Conservation (phyloP, 2,888 invertebrate species). For the Dolichopus griseipennis region DNA sequence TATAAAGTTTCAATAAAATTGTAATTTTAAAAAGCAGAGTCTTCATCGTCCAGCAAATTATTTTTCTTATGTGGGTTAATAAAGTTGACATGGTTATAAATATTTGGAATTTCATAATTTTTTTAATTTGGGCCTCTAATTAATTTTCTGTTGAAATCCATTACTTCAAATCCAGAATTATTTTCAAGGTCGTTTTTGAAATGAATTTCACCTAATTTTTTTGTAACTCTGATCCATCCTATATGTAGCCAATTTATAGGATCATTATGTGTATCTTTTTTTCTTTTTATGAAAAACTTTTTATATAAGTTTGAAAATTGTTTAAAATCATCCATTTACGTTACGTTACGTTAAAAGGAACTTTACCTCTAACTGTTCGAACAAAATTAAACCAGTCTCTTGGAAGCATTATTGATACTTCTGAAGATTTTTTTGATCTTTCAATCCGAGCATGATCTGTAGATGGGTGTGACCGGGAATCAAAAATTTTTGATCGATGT, state of each 20-base stretch:
- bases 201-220: not conserved
- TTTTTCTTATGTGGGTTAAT: not conserved
- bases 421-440: not conserved
- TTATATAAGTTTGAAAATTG: not conserved
- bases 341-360: not conserved
- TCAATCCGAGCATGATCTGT: not conserved
- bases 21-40: too few relatives aligned
- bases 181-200: not conserved
- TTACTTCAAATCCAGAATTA: not conserved
- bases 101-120: not conserved
- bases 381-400: constrained; percentile 6
- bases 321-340: not conserved
- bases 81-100: not conserved
- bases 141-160: not conserved
- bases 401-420: not conserved
- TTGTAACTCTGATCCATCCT: not conserved
- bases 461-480: not conserved
- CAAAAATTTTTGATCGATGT: not conserved
- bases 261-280: not conserved
- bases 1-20: too few relatives aligned
- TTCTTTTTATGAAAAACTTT: not conserved
- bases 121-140: not conserved
- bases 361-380: not conserved
- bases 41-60: too few relatives aligned
- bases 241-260: not conserved